Evolutionary conservation across 2,797 vertebrate species (phyloP).

Genomic region (Microctenopoma lineatum): DNA sequence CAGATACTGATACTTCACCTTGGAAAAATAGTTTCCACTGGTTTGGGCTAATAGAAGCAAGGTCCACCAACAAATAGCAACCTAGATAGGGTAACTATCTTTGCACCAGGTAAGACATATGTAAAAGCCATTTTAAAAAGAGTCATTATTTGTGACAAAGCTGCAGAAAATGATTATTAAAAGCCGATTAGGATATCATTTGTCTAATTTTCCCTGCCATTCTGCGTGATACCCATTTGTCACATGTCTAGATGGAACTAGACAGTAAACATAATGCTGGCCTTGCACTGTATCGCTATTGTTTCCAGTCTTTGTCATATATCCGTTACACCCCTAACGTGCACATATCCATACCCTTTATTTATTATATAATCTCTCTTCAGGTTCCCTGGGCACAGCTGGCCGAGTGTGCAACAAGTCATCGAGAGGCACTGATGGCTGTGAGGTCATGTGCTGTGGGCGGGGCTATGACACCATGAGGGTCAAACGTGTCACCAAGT

Average conservation of each 20-base stretch:
- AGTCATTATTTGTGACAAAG: neutral
- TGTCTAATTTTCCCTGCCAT: no score
- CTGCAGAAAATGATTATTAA: neutral
- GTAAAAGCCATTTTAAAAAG: neutral
- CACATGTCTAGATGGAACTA: no score
- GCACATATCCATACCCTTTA: neutral
- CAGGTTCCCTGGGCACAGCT: constrained; percentile 95
- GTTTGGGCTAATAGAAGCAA: no score
- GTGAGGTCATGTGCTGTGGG: constrained; percentile 99
- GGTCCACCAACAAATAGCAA: no score
- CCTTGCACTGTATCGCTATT: no score
- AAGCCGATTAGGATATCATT: no score
- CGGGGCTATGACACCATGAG: constrained; percentile 97
- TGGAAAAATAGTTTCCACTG: constrained; percentile 25
- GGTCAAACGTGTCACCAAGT: constrained; percentile 92
- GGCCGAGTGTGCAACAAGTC: constrained; percentile 94
- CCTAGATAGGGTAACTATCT: neutral
- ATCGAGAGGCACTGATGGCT: constrained; percentile 92
- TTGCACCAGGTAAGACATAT: neutral
- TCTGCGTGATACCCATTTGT: no score
- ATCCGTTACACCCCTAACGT: no score
- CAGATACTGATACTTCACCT: constrained; percentile 30
- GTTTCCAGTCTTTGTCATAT: no score
- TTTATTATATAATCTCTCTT: neutral
- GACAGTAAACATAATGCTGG: no score